These are phyloP conservation scores for Aleiodes sp. DNA, from an alignment of 1,140 invertebrate genomes.

Conservation along the genomic window DNA sequence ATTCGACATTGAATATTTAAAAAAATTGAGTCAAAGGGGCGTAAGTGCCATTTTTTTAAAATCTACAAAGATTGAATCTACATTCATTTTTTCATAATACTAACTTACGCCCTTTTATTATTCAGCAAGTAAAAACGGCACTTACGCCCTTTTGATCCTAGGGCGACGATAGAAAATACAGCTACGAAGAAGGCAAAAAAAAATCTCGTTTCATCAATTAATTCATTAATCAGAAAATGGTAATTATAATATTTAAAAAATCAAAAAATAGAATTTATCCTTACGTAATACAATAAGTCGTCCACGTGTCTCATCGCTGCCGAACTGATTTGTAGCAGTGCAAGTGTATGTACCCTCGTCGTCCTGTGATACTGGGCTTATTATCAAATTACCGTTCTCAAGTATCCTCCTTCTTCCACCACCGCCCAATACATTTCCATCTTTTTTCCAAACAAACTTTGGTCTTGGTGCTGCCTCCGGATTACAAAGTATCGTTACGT, in stretches of 20 bases:
- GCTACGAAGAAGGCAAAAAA: no score
- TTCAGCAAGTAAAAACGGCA: no score
- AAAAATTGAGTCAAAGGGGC: no score
- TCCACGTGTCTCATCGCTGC: conserved; percentile 82
- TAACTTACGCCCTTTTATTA: no score
- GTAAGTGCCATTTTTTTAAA: no score
- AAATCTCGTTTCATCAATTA: not conserved
- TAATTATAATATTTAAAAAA: not conserved
- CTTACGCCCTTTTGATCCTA: no score
- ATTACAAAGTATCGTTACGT: conserved; percentile 90
- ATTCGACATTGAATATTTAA: no score
- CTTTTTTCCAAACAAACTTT: conserved; percentile 90
- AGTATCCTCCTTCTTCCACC: conserved; percentile 83
- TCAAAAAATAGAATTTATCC: conserved; percentile 47
- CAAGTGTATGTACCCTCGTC: conserved; percentile 93
- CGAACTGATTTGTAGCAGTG: conserved; percentile 84
- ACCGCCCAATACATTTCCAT: conserved; percentile 81
- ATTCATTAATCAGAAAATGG: no score
- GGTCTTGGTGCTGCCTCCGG: conserved; percentile 94
- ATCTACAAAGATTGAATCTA: no score
- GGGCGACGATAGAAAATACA: no score
- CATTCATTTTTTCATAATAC: no score
- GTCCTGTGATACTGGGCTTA: conserved; percentile 84
- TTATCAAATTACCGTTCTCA: conserved; percentile 86
- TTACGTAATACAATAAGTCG: conserved; percentile 86